These are phyloP conservation scores for Lasioglossum oenotherae DNA, from an alignment of 2,888 invertebrate genomes.

Conservation along the genomic window DNA sequence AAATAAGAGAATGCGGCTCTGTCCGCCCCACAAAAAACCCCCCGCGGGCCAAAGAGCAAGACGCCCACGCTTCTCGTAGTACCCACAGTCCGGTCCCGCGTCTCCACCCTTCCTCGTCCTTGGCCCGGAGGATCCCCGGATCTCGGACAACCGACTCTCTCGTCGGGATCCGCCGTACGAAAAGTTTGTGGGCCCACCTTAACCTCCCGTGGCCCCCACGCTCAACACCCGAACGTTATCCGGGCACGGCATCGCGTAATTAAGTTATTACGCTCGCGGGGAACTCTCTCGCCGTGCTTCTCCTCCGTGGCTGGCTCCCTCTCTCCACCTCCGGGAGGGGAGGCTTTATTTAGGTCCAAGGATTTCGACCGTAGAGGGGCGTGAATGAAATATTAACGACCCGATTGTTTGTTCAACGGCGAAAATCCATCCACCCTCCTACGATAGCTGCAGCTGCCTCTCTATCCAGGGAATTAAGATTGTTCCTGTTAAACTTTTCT, in stretches of 20 bases:
- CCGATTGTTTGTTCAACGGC: not conserved
- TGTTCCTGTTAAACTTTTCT: not conserved
- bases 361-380: not conserved
- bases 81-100: constrained; percentile 63
- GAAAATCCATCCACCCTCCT: not conserved
- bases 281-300: constrained; percentile 49
- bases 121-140: constrained; percentile 25
- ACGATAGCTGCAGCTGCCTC: not conserved
- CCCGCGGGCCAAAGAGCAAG: constrained; percentile 75
- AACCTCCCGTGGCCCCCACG: constrained; percentile 74
- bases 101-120: constrained; percentile 18
- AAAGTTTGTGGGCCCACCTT: constrained; percentile 67
- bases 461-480: not conserved
- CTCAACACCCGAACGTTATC: constrained; percentile 78
- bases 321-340: not conserved
- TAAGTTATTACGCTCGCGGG: constrained; percentile 75
- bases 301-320: not conserved
- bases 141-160: constrained; percentile 14
- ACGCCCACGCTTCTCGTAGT: constrained; percentile 74
- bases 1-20: constrained; percentile 81
- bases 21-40: constrained; percentile 80
- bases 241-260: constrained; percentile 75
- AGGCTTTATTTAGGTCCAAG: not conserved
- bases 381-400: not conserved
- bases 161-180: constrained; percentile 43